phyloP scores from a whole-genome alignment of 2,113 vertebrate species.

The Synchiropus splendidus region DNA sequence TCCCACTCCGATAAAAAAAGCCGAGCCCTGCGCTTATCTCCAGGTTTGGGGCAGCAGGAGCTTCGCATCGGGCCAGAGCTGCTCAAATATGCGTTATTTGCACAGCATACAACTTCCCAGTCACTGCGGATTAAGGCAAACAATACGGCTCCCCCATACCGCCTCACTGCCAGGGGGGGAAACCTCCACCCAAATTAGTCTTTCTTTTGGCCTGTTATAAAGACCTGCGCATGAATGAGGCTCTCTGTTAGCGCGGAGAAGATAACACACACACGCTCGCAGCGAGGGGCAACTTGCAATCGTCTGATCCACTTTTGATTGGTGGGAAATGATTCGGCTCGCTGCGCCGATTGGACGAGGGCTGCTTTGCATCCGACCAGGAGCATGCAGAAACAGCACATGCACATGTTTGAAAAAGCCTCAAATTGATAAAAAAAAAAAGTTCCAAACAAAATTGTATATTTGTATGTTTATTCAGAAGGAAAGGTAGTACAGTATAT shows the following conservation, averaged over 20 bases:
- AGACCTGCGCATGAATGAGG: conserved; percentile 62
- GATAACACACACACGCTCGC: conserved; percentile 56
- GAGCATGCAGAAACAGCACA: conserved; percentile 5
- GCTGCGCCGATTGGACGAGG: conserved; percentile 15
- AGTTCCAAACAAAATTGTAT: too few species aligned
- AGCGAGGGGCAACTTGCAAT: conserved; percentile 28
- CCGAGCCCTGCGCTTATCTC: conserved; percentile 55
- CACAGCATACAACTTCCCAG: conserved; percentile 67
- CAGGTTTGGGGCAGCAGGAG: conserved; percentile 53
- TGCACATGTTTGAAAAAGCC: neutral
- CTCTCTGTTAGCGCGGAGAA: conserved; percentile 53
- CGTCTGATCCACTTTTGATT: conserved; percentile 29
- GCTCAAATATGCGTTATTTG: conserved; percentile 67
- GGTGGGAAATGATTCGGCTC: conserved; percentile 29
- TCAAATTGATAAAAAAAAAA: too few species aligned
- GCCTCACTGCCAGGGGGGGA: conserved; percentile 21
- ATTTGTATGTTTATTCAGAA: too few species aligned
- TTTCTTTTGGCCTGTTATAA: conserved; percentile 64
- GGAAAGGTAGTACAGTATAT: too few species aligned
- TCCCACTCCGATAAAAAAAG: conserved; percentile 25
- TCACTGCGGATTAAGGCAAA: conserved; percentile 66
- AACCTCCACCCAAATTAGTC: conserved; percentile 62
- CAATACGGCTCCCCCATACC: conserved; percentile 52
- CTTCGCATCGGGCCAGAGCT: conserved; percentile 52
- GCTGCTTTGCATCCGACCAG: conserved; percentile 16